phyloP scores from a whole-genome alignment of 2,888 invertebrate species.

The Ommatoiulus sabulosus region DNA sequence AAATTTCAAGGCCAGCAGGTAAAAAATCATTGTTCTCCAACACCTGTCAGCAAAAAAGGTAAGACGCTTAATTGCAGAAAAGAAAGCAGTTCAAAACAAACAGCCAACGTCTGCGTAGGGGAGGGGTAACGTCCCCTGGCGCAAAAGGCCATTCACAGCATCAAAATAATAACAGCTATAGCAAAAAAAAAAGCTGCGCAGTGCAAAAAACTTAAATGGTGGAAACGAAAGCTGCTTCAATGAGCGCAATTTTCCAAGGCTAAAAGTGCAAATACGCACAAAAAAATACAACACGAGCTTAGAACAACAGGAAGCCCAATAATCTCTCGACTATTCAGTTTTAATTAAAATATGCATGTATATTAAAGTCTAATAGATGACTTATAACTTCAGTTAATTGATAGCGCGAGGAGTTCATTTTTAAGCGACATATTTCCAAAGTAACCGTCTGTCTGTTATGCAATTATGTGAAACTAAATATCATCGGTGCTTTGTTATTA shows the following conservation, averaged over 20 bases:
- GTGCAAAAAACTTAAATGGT: not conserved
- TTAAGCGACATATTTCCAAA: not conserved
- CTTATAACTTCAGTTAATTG: not conserved
- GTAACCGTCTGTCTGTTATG: not conserved
- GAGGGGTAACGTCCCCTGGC: slow-evolving; percentile 27
- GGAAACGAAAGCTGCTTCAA: not conserved
- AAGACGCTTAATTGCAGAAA: not conserved
- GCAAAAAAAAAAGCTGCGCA: not conserved
- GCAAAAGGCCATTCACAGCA: slow-evolving; percentile 34
- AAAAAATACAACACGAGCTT: not conserved
- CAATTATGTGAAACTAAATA: no score
- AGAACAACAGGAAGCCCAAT: slow-evolving; percentile 1
- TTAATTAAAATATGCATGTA: not conserved
- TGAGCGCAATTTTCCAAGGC: not conserved
- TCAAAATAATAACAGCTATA: not conserved
- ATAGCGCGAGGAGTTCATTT: not conserved
- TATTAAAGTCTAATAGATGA: not conserved
- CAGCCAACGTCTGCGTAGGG: not conserved
- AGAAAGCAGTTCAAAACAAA: not conserved
- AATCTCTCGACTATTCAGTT: not conserved
- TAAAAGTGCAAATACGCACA: not conserved
- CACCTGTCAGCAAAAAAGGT: not conserved
- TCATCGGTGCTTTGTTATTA: no score
- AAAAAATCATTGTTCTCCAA: not conserved
- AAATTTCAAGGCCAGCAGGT: slow-evolving; percentile 31